These are phyloP conservation scores for Drosophila rufa DNA, from an alignment of 1,140 invertebrate species.

Conservation along the genomic window DNA sequence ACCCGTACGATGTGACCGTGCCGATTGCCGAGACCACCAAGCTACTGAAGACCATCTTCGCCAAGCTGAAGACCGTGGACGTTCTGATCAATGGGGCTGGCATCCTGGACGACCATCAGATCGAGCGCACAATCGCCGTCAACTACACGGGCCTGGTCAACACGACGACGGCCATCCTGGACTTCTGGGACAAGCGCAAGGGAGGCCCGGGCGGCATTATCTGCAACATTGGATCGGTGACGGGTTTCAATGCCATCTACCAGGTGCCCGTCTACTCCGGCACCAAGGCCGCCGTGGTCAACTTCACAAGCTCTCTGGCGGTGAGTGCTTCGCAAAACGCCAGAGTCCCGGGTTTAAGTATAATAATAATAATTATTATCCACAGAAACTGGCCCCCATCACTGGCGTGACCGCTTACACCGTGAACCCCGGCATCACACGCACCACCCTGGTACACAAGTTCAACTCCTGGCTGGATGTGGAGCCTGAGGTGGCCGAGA, in stretches of 20 bases:
- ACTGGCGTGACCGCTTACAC: conserved; percentile 71
- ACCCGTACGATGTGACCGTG: conserved; percentile 75
- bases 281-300: conserved; percentile 86
- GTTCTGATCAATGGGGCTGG: conserved; percentile 79
- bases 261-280: conserved; percentile 85
- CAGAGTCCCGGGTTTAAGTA: too few species aligned
- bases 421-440: conserved; percentile 72
- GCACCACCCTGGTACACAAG: conserved; percentile 63
- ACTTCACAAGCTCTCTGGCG: conserved; percentile 84
- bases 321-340: conserved; percentile 33
- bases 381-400: conserved; percentile 58
- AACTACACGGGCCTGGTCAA: conserved; percentile 80
- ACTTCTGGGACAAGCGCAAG: conserved; percentile 87
- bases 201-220: conserved; percentile 88
- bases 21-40: conserved; percentile 56
- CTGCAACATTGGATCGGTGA: conserved; percentile 88
- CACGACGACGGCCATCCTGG: conserved; percentile 74
- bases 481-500: conserved; percentile 65
- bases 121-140: conserved; percentile 80
- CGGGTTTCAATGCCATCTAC: conserved; percentile 85
- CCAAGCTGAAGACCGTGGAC: conserved; percentile 70
- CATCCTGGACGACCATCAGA: conserved; percentile 74
- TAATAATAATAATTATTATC: background rate
- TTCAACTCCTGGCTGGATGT: conserved; percentile 79
- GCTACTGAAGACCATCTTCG: conserved; percentile 68